A percentile compares a stretch with the other conserved stretches of the same genome.
Conservation (phyloP, 1,140 invertebrate species). For the Oryctes rhinoceros region DNA sequence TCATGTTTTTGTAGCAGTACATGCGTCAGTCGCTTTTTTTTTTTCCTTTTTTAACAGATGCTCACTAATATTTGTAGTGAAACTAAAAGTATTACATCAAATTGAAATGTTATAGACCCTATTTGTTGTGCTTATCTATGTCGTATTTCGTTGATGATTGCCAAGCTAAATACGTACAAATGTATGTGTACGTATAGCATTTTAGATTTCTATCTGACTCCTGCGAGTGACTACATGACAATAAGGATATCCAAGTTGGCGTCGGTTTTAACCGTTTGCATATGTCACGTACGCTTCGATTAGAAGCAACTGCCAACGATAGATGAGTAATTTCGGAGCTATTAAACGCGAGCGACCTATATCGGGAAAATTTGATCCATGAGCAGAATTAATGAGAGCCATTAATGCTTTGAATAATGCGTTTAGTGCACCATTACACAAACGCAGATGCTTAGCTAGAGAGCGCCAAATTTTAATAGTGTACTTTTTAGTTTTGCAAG, state of each 20-base stretch:
- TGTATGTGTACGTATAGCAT: neutral
- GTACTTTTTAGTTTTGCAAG: too few species aligned
- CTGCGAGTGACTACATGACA: conserved; percentile 9
- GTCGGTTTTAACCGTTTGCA: neutral
- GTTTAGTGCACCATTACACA: too few species aligned
- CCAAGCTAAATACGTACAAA: neutral
- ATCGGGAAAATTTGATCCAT: conserved; percentile 1
- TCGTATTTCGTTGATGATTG: neutral
- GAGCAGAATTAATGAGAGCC: neutral
- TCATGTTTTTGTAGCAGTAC: neutral
- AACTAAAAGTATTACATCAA: neutral
- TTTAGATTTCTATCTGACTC: neutral
- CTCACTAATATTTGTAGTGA: neutral
- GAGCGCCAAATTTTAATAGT: too few species aligned
- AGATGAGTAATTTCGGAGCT: conserved; percentile 21
- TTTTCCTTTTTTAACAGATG: too few species aligned
- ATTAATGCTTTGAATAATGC: too few species aligned
- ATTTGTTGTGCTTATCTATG: neutral
- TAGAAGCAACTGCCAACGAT: conserved; percentile 11
- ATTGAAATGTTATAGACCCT: neutral
- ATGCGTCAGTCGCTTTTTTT: neutral
- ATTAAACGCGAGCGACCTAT: conserved; percentile 2
- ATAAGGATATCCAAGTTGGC: neutral
- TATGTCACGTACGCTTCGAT: neutral
- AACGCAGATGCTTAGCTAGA: too few species aligned